Conservation (phyloP, 2,888 invertebrate species). For the Rhingia campestris region DNA sequence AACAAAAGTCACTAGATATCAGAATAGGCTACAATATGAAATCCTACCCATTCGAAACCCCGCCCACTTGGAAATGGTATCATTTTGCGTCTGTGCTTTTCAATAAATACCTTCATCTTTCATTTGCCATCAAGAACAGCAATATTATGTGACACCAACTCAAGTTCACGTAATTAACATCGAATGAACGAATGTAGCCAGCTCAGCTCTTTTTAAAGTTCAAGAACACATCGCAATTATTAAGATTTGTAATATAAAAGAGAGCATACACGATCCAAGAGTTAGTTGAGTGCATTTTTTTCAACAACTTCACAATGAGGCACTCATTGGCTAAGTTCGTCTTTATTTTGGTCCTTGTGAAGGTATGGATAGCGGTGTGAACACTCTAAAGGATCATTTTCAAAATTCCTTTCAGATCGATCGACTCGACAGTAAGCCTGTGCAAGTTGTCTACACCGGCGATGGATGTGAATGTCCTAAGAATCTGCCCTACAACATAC, state of each 20-base stretch:
- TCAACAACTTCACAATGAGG: slow-evolving; percentile 41
- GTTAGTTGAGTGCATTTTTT: slow-evolving; percentile 58
- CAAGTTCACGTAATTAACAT: slow-evolving; percentile 47
- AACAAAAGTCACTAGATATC: too few relatives aligned
- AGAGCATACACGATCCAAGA: slow-evolving; percentile 41
- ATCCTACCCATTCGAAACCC: too few relatives aligned
- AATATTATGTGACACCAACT: not conserved
- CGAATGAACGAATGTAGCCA: slow-evolving; percentile 16
- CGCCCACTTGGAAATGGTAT: too few relatives aligned
- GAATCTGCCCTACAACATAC: slow-evolving; percentile 77
- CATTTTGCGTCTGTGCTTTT: too few relatives aligned
- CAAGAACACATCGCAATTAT: slow-evolving; percentile 48
- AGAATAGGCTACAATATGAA: too few relatives aligned
- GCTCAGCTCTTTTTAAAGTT: slow-evolving; percentile 44
- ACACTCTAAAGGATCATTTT: not conserved
- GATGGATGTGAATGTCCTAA: slow-evolving; percentile 79
- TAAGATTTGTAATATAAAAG: slow-evolving; percentile 62
- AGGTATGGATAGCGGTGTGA: slow-evolving; percentile 31
- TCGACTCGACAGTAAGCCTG: slow-evolving; percentile 72
- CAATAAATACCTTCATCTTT: too few relatives aligned
- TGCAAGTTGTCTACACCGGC: slow-evolving; percentile 78
- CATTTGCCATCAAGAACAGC: too few relatives aligned
- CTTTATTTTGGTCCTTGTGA: slow-evolving; percentile 45
- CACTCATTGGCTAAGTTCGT: slow-evolving; percentile 51
- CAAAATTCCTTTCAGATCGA: slow-evolving; percentile 68